These are phyloP conservation scores for Dasyornis broadbenti DNA, from an alignment of 2,113 vertebrate genomes.

Conservation along the genomic window DNA sequence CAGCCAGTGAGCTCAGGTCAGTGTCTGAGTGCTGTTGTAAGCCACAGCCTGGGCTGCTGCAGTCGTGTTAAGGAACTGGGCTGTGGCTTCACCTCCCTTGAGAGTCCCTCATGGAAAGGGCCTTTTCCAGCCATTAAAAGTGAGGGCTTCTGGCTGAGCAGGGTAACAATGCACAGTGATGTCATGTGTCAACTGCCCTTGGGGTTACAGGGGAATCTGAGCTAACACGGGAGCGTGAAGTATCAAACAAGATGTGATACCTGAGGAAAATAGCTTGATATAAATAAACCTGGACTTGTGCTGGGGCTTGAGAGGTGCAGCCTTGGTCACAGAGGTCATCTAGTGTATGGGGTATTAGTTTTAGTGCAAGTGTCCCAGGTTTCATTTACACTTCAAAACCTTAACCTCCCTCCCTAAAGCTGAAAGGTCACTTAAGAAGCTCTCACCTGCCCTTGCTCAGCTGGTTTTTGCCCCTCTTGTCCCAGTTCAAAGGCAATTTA, in stretches of 20 bases:
- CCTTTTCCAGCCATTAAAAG: rapidly evolving
- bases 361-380: background rate
- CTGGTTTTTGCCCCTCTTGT: background rate
- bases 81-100: background rate
- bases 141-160: background rate
- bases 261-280: background rate
- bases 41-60: background rate
- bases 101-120: no score
- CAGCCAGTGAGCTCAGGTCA: background rate
- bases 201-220: no score
- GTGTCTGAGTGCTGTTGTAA: background rate
- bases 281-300: background rate
- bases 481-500: background rate
- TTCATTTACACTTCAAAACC: background rate
- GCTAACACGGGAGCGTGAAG: background rate
- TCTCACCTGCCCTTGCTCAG: background rate
- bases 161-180: rapidly evolving
- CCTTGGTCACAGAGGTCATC: rapidly evolving
- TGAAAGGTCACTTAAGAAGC: background rate
- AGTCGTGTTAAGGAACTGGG: rapidly evolving
- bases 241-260: background rate
- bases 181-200: rapidly evolving
- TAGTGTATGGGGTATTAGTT: background rate
- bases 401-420: background rate
- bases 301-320: background rate